A percentile compares a stretch with the other conserved stretches of the same genome.
These are phyloP conservation scores for Serrognathus titanus DNA, from an alignment of 2,888 invertebrate species.

Conservation along the genomic window DNA sequence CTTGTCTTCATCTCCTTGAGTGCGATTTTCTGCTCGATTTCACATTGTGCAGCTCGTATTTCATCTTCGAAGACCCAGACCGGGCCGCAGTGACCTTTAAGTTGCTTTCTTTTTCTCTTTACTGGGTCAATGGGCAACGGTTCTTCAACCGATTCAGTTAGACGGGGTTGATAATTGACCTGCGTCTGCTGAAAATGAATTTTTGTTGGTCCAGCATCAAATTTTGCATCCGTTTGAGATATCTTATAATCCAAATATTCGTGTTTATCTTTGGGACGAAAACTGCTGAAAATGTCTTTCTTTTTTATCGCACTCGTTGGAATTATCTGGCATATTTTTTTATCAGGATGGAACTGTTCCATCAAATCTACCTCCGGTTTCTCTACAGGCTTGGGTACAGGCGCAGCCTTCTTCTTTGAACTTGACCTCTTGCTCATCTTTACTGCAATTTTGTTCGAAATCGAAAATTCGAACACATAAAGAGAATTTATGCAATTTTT, in stretches of 20 bases:
- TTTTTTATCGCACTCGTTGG: slow-evolving; percentile 24
- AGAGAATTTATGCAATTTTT: too few species aligned
- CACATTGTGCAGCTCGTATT: slow-evolving; percentile 25
- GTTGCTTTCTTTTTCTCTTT: slow-evolving; percentile 11
- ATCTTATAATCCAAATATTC: slow-evolving; percentile 35
- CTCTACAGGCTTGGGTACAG: not conserved
- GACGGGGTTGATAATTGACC: slow-evolving; percentile 32
- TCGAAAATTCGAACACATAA: too few species aligned
- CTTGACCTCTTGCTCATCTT: too few species aligned
- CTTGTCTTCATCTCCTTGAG: slow-evolving; percentile 18
- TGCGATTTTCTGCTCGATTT: slow-evolving; percentile 18
- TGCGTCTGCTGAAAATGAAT: slow-evolving; percentile 31
- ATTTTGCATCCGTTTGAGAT: slow-evolving; percentile 33
- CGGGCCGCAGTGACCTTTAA: slow-evolving; percentile 32
- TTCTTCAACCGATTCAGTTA: slow-evolving; percentile 4
- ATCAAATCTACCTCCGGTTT: slow-evolving; percentile 18
- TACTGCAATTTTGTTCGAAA: too few species aligned
- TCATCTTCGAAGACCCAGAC: slow-evolving; percentile 38
- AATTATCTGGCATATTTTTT: slow-evolving; percentile 27
- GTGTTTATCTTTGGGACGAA: slow-evolving; percentile 24
- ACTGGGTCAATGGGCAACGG: not conserved
- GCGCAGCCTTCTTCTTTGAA: too few species aligned
- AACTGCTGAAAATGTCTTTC: slow-evolving; percentile 24
- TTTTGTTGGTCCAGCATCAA: slow-evolving; percentile 32
- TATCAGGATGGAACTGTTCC: slow-evolving; percentile 13